Conservation (phyloP, 1,140 invertebrate genomes). For the Zaprionus ghesquierei region DNA sequence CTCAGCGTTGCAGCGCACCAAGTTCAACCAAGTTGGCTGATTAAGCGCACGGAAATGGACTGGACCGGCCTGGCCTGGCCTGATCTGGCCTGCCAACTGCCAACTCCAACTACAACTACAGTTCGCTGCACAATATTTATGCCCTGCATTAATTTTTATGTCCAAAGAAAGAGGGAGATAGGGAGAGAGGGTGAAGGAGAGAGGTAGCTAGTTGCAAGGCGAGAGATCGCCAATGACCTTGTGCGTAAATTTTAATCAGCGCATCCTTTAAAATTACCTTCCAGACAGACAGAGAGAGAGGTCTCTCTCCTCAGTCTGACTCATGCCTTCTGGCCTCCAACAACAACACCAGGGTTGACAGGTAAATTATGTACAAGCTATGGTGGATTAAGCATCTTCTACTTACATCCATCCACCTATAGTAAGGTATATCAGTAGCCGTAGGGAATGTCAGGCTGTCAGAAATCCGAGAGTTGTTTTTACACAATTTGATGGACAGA, state of each 20-base stretch:
- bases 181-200: not conserved
- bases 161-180: constrained; percentile 16
- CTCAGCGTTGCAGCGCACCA: constrained; percentile 6
- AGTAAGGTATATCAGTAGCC: constrained; percentile 28
- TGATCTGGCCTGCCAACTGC: not conserved
- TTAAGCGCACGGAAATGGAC: constrained; percentile 31
- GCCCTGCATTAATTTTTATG: constrained; percentile 73
- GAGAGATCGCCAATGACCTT: constrained; percentile 59
- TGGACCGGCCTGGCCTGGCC: constrained; percentile 3
- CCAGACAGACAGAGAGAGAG: not conserved
- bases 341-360: constrained; percentile 22
- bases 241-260: constrained; percentile 75
- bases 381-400: constrained; percentile 29
- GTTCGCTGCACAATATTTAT: constrained; percentile 66
- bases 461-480: constrained; percentile 16
- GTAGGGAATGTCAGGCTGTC: constrained; percentile 29
- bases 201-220: constrained; percentile 20
- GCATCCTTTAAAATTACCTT: constrained; percentile 41
- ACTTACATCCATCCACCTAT: not conserved
- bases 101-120: constrained; percentile 1
- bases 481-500: constrained; percentile 35
- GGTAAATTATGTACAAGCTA: constrained; percentile 41
- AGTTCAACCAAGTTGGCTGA: constrained; percentile 39
- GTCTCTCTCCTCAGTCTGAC: constrained; percentile 6
- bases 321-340: not conserved